Evolutionary conservation across 2,888 invertebrate species (phyloP), one percentile per base, ranked within the genome.

Genomic region (Caenorhabditis sp.): DNA sequence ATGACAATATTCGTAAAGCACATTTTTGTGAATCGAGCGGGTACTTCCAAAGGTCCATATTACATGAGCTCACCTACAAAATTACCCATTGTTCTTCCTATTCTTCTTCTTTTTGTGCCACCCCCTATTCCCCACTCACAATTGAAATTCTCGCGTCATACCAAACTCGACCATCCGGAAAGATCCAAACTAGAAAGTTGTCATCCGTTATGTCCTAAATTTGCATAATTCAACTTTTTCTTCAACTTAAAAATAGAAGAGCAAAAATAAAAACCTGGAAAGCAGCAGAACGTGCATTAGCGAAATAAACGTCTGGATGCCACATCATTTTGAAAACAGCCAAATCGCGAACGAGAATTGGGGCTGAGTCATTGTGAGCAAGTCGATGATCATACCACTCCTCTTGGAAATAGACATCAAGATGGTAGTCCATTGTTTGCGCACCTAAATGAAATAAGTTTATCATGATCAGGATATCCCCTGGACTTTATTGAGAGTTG

Each of bases 1-100:
- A 80, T 2, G 89, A 89, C 8, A 90, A 89, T 23, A 90, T 89
- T 79, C 90, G 89, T 88, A 90, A 89, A 4, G 89, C 89, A 83
- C 90, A 90, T 8, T 89, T 87, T 80, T 90, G 90, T 2, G 87
- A 88, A 77, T 90, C 90, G 59, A 90, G 81, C 0, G 90, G 81
- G 54, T 81, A 83, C 63, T 83, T 83, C 78, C 78, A 77, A 7
- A 83, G 68, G 58, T 83, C 80, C 81, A 82, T 82, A 63, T 80
- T 80, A 70, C 82, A 82, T n/a, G 77, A 80, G 63, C 77, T 77
- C 53, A 80, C 80, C 77, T 77, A 38, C 66, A 75, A 17, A 70
- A 38, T 66, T 71, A 21, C 49, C 56, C n/a, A 36, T 3, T 23
- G n/a, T 56, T 63, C 27, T 49, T 49, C 31, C 20, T 17, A 43